Base-by-base conservation (phyloP, 37 sponge, comb jelly and placozoan genomes). In the Tethya wilhelma region DNA sequence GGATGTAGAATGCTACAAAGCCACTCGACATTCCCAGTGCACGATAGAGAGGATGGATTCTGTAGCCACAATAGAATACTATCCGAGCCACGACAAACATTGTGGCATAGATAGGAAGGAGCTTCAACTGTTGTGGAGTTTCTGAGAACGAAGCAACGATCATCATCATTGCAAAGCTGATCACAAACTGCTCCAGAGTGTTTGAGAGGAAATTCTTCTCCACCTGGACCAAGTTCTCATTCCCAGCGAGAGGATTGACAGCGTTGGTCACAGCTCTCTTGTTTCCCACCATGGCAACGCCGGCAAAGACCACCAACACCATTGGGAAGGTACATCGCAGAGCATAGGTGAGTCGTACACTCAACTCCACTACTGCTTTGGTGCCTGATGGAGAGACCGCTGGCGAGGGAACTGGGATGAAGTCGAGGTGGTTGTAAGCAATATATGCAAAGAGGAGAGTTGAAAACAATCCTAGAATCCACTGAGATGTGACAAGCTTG, bases 121-220 rank as follows among this genome's bases (percentile, higher is more conserved):
- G 55, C 56, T 65, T 88, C 77, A 82, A 29, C 41, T 75, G 62
- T 7, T 74, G 60, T 2, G 82, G 72, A 4, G 87, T 81, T 17
- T 82, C 62, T 8, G 64, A 33, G 38, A 39, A 77, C 11, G 78
- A 68, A 11, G 63, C 64, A 1, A 77, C 33, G 7, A 76, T 67
- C 56, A 81, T 32, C 19, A 75, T 56, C 14, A 22, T 23, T 33
- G 59, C 22, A 17, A 75, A 33, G 26, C 39, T 60, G 1, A 77
- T 37, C 6, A 56, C 32, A 26, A 59, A 71, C 71, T 88, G 89
- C 57, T 88, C 89, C 22, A 82, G 44, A 2, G 89, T 88, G 78
- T 88, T 88, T 43, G 31, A 9, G 8, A 69, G 69, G 38, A 82
- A 25, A 38, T 88, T 88, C 55, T 82, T 75, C 45, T 66, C 45